Evolutionary conservation across 2,888 invertebrate genomes (phyloP), one percentile per base, ranked within the genome.

Genomic region (Eueremaeus valkanovi): DNA sequence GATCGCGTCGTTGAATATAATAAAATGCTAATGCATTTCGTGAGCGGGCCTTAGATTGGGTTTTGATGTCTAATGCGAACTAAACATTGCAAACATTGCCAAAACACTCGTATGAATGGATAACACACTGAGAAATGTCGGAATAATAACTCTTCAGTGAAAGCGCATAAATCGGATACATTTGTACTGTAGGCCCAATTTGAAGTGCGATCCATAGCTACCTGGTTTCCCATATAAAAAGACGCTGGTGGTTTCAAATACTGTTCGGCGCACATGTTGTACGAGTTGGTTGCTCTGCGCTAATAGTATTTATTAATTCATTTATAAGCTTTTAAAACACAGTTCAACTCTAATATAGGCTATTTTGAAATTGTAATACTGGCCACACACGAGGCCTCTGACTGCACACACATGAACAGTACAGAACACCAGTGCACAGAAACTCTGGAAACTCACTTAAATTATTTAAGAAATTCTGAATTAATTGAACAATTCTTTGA

Each of bases 301-400:
- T 13, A 61, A 61, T 18, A 29, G 16, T 61, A 61, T 61, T 61
- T 61, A 29, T 16, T 29, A 61, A 61, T 61, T 61, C 61, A 61
- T 31, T 61, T 61, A 13, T 61, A 13, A 11, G 29, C 61, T 29
- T 29, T 61, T 61, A 2, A 51, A 51, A 31, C n/a, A 61, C 27
- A 27, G 61, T 61, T 61, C 61, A 61, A 29, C 61, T 61, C 1
- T 61, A 61, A 61, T 61, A 61, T 61, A 61, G 61, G 61, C 27
- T 18, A 13, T 61, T 27, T 61, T 29, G 29, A 16, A 29, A 61
- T 29, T 29, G 13, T 61, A 61, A 61, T 61, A 29, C 16, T 61
- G 61, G 31, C 61, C 61, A 61, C 61, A 61, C 61, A 61, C 61
- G 61, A 61, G 61, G 61, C 29, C 61, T n/a, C 51, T 16, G 16